Conservation (phyloP, 2,888 invertebrate species). For the Agonopterix heracliana region DNA sequence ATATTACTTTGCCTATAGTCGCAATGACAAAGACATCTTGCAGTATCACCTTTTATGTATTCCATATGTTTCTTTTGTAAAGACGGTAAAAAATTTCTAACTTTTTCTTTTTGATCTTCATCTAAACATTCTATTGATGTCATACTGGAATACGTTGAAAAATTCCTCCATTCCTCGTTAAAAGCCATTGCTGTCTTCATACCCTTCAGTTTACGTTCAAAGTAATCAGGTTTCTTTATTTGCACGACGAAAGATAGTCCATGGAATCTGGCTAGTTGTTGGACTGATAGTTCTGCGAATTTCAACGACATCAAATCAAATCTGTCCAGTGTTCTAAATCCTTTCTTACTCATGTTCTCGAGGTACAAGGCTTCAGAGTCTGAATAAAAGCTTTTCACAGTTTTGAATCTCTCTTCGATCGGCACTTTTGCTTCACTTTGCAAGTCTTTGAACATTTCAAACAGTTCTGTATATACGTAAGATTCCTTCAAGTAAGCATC, state of each 20-base stretch:
- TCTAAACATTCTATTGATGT: slow-evolving; percentile 16
- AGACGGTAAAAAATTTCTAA: slow-evolving; percentile 19
- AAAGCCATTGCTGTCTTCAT: slow-evolving; percentile 13
- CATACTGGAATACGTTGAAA: slow-evolving; percentile 14
- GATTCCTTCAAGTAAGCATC: slow-evolving; percentile 30
- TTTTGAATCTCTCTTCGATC: slow-evolving; percentile 28
- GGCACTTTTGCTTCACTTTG: slow-evolving; percentile 38
- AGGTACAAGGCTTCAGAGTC: slow-evolving; percentile 27
- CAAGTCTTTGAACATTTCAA: slow-evolving; percentile 29
- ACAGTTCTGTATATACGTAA: slow-evolving; percentile 38
- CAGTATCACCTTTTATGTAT: slow-evolving; percentile 21
- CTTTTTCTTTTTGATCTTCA: slow-evolving; percentile 20
- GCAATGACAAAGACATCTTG: slow-evolving; percentile 41
- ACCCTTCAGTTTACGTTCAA: slow-evolving; percentile 12
- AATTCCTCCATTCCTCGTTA: slow-evolving; percentile 19
- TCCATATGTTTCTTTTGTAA: slow-evolving; percentile 22
- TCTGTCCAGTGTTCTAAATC: slow-evolving; percentile 22
- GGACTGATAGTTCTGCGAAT: slow-evolving; percentile 24
- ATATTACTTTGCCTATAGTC: slow-evolving; percentile 51
- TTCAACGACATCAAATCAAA: slow-evolving; percentile 22
- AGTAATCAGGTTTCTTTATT: slow-evolving; percentile 22
- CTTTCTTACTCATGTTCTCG: slow-evolving; percentile 24
- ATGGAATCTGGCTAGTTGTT: slow-evolving; percentile 32
- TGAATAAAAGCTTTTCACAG: slow-evolving; percentile 33
- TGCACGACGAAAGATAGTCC: slow-evolving; percentile 24